A percentile compares a stretch with the other conserved stretches of the same genome.
Evolutionary conservation across 64 coral and sea anemone species (phyloP).

Genomic region (Actinia tenebrosa): DNA sequence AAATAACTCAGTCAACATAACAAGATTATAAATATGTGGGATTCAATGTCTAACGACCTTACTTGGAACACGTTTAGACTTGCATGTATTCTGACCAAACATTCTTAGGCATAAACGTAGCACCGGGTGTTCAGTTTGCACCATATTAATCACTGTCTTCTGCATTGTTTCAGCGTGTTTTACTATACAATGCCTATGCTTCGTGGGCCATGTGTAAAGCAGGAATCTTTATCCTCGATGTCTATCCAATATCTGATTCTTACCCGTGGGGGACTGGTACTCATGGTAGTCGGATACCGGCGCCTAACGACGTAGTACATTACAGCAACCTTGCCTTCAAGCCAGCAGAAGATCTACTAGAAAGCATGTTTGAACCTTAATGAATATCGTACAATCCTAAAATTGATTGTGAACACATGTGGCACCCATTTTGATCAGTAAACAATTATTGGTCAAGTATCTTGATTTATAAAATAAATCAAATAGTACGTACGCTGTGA

Average conservation of each 20-base stretch:
- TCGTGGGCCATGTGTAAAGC: constrained; percentile 41
- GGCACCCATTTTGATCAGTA: no score
- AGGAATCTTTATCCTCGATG: constrained; percentile 42
- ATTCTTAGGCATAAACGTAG: no score
- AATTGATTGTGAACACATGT: no score
- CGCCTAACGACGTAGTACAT: constrained; percentile 48
- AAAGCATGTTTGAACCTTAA: constrained; percentile 7
- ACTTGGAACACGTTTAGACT: no score
- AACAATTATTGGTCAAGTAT: no score
- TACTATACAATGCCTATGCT: constrained; percentile 48
- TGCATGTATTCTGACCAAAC: no score
- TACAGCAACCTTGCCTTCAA: constrained; percentile 56
- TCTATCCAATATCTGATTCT: constrained; percentile 44
- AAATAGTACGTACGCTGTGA: no score
- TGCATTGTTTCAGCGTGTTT: constrained; percentile 27
- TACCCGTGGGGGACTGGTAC: constrained; percentile 59
- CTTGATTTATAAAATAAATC: no score
- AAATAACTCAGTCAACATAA: no score
- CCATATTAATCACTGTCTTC: neutral
- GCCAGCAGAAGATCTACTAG: constrained; percentile 39
- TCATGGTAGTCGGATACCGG: constrained; percentile 31
- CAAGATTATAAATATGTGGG: no score
- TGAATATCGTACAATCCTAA: neutral
- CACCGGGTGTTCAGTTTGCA: neutral
- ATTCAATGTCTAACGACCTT: no score